Base-by-base conservation (phyloP, 2,888 invertebrate species). In the Beris chalybata region DNA sequence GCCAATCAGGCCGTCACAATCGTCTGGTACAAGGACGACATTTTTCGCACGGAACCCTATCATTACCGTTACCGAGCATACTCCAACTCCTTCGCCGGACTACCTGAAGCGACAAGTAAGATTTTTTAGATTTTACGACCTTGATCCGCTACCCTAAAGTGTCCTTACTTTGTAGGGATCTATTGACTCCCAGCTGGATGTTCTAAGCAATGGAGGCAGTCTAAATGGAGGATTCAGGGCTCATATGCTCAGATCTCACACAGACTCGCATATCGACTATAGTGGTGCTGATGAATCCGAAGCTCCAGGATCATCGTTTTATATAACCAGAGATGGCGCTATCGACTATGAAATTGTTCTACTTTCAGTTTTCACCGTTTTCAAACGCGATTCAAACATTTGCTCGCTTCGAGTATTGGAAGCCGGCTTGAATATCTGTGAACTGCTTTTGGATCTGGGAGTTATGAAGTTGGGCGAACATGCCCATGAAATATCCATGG, bases 41-140 rank as follows among this genome's bases (percentile, higher is more conserved):
- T 79, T 80, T 73, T 89, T 89, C 71, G 89, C 91, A 69, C 88
- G 92, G 64, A 95, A 95, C 81, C 97, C 97, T 0, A 97, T 97
- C 64, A 97, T 97, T 67, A 97, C 96, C 0, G 95, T 97, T 7
- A 97, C 97, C 0, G 95, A 97, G 76, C 96, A 97, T 76, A 95
- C 95, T 0, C 96, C 96, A 0, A 89, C 92, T 4, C 93, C 94
- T 0, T 94, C 94, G 1, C 94, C 94, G 0, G 94, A 95, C 78
- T 93, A 89, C 75, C 84, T 92, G 71, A 88, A 89, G 75, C 84
- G 91, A 83, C 93, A 89, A 82, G 90, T 89, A 82, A 78, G 74
- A 11, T 32, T 12, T 50, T 5, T 32, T 55, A 11, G n/a, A 55
- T 55, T 57, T 31, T 45, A 15, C 38, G 6, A 52, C 48, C 22